Percentiles rank a stretch among this genome's conserved stretches.
These are phyloP conservation scores for Dasypolia templi DNA, from an alignment of 2,888 invertebrate species.

Conservation along the genomic window DNA sequence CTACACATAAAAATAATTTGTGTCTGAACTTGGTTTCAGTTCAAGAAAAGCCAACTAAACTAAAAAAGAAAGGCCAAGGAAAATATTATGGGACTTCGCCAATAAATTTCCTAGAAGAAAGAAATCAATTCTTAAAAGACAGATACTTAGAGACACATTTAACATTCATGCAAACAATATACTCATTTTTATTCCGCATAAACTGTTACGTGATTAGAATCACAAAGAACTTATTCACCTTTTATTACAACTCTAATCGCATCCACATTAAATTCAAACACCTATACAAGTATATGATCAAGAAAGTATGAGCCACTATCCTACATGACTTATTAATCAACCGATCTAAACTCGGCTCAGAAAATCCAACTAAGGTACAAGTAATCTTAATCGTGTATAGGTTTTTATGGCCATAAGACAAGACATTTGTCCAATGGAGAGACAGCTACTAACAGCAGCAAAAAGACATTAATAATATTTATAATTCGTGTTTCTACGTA, in stretches of 20 bases:
- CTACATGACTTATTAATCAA: slow-evolving; percentile 33
- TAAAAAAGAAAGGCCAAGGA: no score
- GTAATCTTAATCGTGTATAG: slow-evolving; percentile 29
- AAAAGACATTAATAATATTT: slow-evolving; percentile 42
- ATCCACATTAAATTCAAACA: slow-evolving; percentile 11
- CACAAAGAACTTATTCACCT: slow-evolving; percentile 1
- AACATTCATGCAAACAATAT: background rate
- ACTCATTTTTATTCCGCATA: slow-evolving; percentile 20
- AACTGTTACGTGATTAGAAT: slow-evolving; percentile 14
- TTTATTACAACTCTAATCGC: background rate
- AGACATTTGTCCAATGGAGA: slow-evolving; percentile 49
- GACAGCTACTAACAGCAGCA: slow-evolving; percentile 47
- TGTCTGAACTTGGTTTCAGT: background rate
- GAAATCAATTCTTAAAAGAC: background rate
- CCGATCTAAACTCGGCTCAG: slow-evolving; percentile 42
- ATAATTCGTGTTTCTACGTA: slow-evolving; percentile 20
- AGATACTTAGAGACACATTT: background rate
- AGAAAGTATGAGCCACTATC: slow-evolving; percentile 14
- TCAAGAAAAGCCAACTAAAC: background rate
- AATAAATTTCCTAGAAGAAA: background rate
- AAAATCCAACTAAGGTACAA: slow-evolving; percentile 39
- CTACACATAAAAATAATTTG: background rate
- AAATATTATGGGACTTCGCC: background rate
- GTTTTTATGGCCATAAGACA: slow-evolving; percentile 52
- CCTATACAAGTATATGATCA: background rate